Evolutionary conservation across 2,113 vertebrate species (phyloP).

Genomic region (Grammomys surdaster): DNA sequence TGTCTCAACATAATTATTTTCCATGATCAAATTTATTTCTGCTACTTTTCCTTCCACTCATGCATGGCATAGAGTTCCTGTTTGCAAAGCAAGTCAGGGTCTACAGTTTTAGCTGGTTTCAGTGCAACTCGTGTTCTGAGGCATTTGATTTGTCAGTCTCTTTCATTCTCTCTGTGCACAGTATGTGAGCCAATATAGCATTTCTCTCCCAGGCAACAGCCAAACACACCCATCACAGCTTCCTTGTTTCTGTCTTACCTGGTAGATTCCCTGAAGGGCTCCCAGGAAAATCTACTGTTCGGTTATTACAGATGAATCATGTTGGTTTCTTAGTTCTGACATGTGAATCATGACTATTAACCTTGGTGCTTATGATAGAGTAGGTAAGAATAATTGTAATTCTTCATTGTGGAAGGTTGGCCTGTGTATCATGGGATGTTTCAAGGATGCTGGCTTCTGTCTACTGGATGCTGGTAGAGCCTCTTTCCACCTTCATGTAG

Average conservation of each 20-base stretch:
- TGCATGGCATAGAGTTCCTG: background rate
- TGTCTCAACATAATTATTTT: slow-evolving; percentile 44
- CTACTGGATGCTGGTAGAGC: background rate
- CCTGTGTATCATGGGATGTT: background rate
- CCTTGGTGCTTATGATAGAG: background rate
- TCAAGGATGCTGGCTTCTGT: background rate
- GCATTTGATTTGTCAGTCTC: background rate
- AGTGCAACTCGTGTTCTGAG: background rate
- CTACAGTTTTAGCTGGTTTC: background rate
- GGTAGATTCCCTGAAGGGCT: background rate
- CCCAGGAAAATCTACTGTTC: background rate
- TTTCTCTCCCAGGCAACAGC: background rate
- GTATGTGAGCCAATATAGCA: background rate
- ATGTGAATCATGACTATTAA: background rate
- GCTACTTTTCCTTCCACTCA: background rate
- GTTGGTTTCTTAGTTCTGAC: slow-evolving; percentile 47
- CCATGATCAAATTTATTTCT: slow-evolving; percentile 23
- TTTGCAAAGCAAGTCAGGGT: slow-evolving; percentile 11
- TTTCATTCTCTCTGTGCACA: background rate
- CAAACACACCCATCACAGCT: background rate
- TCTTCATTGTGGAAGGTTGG: background rate
- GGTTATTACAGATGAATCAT: background rate
- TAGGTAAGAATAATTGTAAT: background rate
- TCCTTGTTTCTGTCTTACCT: background rate
- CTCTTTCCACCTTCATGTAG: background rate